Percentiles rank a stretch among this genome's conserved stretches.
Evolutionary conservation across 2,113 vertebrate genomes (phyloP).

Genomic region (Candoia aspera): DNA sequence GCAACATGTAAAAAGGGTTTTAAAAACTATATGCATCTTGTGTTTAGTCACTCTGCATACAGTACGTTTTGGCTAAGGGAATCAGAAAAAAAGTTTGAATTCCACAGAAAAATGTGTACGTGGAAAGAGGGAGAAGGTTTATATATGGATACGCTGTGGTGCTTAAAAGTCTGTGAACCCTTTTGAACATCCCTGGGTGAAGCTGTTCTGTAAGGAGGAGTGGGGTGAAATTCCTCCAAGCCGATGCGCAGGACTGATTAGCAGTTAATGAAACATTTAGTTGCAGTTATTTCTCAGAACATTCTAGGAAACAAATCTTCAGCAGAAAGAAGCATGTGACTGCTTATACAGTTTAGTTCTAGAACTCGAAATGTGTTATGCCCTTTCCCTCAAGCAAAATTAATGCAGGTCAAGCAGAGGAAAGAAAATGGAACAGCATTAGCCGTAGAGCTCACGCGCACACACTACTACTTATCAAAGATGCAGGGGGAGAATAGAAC

Average conservation of each 20-base stretch:
- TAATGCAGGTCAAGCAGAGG: slow-evolving; percentile 17
- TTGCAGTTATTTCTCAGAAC: background rate
- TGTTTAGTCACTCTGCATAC: background rate
- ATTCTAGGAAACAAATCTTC: background rate
- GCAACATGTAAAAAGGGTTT: background rate
- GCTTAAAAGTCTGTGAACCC: background rate
- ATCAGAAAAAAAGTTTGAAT: too few relatives aligned
- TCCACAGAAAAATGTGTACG: background rate
- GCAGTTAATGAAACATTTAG: background rate
- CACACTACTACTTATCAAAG: background rate
- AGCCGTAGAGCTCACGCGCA: background rate
- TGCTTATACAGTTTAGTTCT: background rate
- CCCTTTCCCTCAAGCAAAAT: background rate
- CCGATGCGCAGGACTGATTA: background rate
- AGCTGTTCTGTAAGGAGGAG: background rate
- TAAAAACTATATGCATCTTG: background rate
- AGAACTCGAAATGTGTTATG: background rate
- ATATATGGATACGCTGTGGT: background rate
- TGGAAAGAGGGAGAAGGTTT: background rate
- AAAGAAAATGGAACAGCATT: background rate
- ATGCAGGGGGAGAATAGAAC: background rate
- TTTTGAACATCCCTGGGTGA: background rate
- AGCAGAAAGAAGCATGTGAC: background rate
- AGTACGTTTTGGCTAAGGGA: background rate
- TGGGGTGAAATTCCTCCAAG: background rate